These are phyloP conservation scores for Tapirus terrestris DNA, from an alignment of 2,113 vertebrate genomes.

Conservation along the genomic window DNA sequence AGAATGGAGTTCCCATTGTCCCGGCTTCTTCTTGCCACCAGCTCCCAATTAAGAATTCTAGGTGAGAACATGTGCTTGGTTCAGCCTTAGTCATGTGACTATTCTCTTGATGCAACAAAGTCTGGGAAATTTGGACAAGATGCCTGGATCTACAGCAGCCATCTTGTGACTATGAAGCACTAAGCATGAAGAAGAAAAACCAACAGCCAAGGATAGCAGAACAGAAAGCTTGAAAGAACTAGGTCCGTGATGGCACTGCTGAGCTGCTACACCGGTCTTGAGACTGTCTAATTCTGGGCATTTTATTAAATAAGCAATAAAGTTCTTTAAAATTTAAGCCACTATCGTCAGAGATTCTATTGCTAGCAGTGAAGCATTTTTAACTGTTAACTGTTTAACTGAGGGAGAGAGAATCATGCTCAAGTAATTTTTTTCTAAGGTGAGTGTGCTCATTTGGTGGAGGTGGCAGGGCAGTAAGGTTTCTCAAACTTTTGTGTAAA, in stretches of 20 bases:
- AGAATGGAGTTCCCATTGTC: neutral
- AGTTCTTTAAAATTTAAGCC: neutral
- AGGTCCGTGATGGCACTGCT: neutral
- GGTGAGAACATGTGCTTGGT: neutral
- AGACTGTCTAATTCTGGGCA: neutral
- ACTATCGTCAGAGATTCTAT: neutral
- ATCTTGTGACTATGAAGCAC: neutral
- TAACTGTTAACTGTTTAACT: neutral
- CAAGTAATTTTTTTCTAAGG: neutral
- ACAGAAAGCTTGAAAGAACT: neutral
- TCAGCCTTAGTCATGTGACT: neutral
- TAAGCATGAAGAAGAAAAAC: neutral
- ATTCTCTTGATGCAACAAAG: neutral
- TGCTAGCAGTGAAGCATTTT: neutral
- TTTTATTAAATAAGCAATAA: neutral
- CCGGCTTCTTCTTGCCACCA: neutral
- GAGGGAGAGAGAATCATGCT: neutral
- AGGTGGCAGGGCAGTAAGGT: neutral
- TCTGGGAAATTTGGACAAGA: neutral
- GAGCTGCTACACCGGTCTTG: neutral
- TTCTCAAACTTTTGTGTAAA: neutral
- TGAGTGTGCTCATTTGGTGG: neutral
- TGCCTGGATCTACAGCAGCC: neutral
- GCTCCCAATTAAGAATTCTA: conserved; percentile 36
- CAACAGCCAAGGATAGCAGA: neutral